Evolutionary conservation across 2,113 vertebrate genomes (phyloP).

Genomic region (Gambusia holbrooki): DNA sequence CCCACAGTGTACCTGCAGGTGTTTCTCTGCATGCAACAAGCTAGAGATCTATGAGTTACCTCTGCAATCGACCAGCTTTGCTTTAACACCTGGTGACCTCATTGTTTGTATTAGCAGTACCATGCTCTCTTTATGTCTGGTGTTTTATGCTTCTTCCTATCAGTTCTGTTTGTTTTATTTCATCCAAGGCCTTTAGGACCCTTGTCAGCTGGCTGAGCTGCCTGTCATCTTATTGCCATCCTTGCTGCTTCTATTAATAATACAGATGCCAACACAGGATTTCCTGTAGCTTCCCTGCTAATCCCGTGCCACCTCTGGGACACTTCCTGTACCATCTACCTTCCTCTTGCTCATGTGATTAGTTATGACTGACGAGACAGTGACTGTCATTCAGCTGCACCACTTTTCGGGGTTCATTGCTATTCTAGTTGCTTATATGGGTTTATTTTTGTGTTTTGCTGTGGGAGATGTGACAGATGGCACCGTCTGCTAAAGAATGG

Average conservation of each 20-base stretch:
- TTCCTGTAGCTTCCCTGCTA: slow-evolving; percentile 66
- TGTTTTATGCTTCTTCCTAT: slow-evolving; percentile 24
- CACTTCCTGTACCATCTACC: slow-evolving; percentile 37
- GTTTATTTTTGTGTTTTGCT: neutral
- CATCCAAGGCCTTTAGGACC: slow-evolving; percentile 30
- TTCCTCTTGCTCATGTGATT: slow-evolving; percentile 9
- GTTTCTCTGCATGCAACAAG: neutral
- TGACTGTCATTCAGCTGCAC: neutral
- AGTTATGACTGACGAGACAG: neutral
- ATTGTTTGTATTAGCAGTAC: slow-evolving; percentile 33
- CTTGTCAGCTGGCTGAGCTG: slow-evolving; percentile 52
- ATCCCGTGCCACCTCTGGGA: slow-evolving; percentile 44
- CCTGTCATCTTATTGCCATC: slow-evolving; percentile 59
- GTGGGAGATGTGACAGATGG: slow-evolving; percentile 35
- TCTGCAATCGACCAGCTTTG: slow-evolving; percentile 30
- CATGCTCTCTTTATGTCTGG: slow-evolving; percentile 6
- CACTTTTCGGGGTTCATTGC: neutral
- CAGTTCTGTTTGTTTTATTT: slow-evolving; percentile 1
- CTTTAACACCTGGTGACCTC: slow-evolving; percentile 53
- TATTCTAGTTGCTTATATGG: neutral
- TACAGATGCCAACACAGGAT: slow-evolving; percentile 50
- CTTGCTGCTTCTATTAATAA: slow-evolving; percentile 66
- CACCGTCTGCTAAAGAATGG: slow-evolving; percentile 8
- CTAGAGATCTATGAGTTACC: slow-evolving; percentile 15
- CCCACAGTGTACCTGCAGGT: neutral